A percentile compares a stretch with the other conserved stretches of the same genome.
Conservation (phyloP, 2,888 invertebrate species). For the Sphaerophoria taeniata region DNA sequence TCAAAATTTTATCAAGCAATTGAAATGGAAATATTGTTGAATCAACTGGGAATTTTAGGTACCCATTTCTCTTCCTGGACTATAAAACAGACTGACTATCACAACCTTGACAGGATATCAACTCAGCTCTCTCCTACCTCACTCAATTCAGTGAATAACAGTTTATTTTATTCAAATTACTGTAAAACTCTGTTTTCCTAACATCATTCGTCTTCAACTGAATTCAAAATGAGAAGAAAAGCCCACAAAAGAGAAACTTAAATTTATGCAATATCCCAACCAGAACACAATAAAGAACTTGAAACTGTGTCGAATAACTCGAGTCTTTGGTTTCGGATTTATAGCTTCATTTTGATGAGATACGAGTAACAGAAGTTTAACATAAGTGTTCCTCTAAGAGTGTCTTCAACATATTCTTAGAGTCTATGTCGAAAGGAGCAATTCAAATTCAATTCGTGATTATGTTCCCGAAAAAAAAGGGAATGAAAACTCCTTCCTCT, state of each 20-base stretch:
- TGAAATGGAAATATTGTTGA: no score
- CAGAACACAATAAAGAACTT: not conserved
- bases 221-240: slow-evolving; percentile 59
- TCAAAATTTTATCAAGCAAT: no score
- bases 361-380: slow-evolving; percentile 17
- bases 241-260: slow-evolving; percentile 29
- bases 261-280: slow-evolving; percentile 40
- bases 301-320: slow-evolving; percentile 65
- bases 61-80: not conserved
- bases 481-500: slow-evolving; percentile 43
- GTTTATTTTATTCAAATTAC: slow-evolving; percentile 73
- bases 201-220: slow-evolving; percentile 63
- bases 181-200: slow-evolving; percentile 32
- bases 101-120: not conserved
- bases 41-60: no score
- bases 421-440: slow-evolving; percentile 41
- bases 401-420: no score
- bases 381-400: no score
- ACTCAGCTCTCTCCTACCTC: not conserved
- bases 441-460: slow-evolving; percentile 65
- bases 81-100: not conserved
- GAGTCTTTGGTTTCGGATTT: slow-evolving; percentile 46
- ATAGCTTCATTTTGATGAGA: slow-evolving; percentile 70
- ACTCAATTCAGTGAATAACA: slow-evolving; percentile 55
- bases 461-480: slow-evolving; percentile 27